Conservation (phyloP, 2,888 invertebrate species). For the Plutella xylostella region DNA sequence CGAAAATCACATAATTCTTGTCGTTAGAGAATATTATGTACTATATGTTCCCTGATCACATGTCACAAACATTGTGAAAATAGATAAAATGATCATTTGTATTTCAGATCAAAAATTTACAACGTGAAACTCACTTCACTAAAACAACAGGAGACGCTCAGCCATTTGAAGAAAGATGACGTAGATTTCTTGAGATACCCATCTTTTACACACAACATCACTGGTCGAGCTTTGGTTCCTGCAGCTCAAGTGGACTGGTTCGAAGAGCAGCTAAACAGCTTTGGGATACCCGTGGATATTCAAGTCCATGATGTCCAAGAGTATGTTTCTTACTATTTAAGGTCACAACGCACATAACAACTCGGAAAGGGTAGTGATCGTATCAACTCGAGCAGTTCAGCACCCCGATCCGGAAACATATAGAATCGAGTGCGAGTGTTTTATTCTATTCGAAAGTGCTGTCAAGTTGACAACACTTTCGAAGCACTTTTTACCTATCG, state of each 20-base stretch:
- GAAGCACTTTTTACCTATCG: no score
- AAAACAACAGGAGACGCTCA: slow-evolving; percentile 31
- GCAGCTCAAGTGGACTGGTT: slow-evolving; percentile 40
- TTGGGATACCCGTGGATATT: slow-evolving; percentile 30
- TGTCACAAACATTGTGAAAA: no score
- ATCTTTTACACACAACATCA: slow-evolving; percentile 27
- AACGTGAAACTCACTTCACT: slow-evolving; percentile 28
- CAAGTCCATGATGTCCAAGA: slow-evolving; percentile 37
- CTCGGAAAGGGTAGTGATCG: no score
- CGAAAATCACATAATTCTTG: no score
- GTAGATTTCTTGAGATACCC: slow-evolving; percentile 44
- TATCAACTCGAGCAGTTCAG: no score
- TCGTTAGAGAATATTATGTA: no score
- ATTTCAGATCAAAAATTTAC: slow-evolving; percentile 44
- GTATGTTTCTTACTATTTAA: slow-evolving; percentile 37
- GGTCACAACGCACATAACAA: no score
- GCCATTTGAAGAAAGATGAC: slow-evolving; percentile 29
- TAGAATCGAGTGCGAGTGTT: no score
- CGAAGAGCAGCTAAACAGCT: slow-evolving; percentile 31
- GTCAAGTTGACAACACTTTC: no score
- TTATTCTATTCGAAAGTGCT: no score
- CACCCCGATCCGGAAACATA: no score
- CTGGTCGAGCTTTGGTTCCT: slow-evolving; percentile 44
- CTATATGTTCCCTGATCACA: no score
- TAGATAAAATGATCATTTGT: neutral